These are phyloP conservation scores for Diacarnus erythraeanus DNA, from an alignment of 37 sponge, comb jelly and placozoan genomes.

Conservation along the genomic window DNA sequence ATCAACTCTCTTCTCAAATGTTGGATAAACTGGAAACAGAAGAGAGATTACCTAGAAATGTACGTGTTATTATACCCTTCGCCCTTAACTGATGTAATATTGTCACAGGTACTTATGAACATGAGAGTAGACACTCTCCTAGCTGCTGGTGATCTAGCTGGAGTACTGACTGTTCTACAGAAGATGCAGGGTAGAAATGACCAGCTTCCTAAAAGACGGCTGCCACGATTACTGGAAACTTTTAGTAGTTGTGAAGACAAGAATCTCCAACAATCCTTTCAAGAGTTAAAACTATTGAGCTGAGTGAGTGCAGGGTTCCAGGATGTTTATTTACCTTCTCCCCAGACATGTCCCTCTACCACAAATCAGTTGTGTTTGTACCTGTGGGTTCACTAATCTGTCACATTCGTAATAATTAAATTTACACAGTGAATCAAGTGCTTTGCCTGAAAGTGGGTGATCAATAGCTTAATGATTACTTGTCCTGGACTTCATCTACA, in stretches of 20 bases:
- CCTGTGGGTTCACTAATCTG: too few species aligned
- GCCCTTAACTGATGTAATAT: neutral
- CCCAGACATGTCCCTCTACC: too few species aligned
- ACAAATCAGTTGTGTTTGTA: too few species aligned
- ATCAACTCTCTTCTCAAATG: neutral
- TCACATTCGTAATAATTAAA: too few species aligned
- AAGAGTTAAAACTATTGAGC: too few species aligned
- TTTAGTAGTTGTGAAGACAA: neutral
- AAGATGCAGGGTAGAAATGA: neutral
- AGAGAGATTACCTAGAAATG: neutral
- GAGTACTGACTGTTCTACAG: conserved; percentile 1
- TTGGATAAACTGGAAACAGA: neutral
- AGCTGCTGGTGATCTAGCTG: neutral
- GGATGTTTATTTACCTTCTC: too few species aligned
- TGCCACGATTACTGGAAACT: conserved; percentile 16
- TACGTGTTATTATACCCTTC: neutral
- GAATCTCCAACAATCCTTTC: neutral
- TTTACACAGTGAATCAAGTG: too few species aligned
- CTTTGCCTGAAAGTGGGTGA: too few species aligned
- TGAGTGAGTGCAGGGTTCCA: too few species aligned
- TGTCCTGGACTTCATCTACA: conserved; percentile 22
- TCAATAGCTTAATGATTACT: too few species aligned
- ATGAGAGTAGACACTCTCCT: neutral
- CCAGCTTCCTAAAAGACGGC: neutral
- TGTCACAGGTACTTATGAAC: neutral